These are phyloP conservation scores for Heliconius eleuchia DNA, from an alignment of 1,140 invertebrate species.

Conservation along the genomic window DNA sequence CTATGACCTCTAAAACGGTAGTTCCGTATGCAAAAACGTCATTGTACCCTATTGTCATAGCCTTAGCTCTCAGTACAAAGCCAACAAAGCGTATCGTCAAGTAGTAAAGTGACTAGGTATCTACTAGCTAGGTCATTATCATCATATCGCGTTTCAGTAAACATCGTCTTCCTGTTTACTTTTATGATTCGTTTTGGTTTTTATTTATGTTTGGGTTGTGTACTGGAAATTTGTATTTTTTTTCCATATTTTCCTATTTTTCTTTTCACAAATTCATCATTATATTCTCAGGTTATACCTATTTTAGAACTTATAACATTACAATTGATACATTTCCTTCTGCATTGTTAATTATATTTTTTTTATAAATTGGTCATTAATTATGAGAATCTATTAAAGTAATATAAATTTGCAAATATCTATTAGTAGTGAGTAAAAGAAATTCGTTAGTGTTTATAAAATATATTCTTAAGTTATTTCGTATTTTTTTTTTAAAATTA, in stretches of 20 bases:
- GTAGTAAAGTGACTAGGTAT: background rate
- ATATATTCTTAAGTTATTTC: no score
- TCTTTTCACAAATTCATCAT: no score
- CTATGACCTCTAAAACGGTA: background rate
- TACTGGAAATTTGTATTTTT: background rate
- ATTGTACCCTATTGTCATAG: background rate
- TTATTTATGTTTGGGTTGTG: background rate
- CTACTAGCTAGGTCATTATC: constrained; percentile 13
- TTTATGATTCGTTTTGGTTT: constrained; percentile 2
- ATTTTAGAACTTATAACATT: no score
- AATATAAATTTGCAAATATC: no score
- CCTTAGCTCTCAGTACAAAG: background rate
- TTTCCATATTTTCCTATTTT: background rate
- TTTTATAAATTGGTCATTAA: no score
- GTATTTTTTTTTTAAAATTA: no score
- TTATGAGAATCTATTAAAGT: no score
- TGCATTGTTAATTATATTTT: no score
- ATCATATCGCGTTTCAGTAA: constrained; percentile 20
- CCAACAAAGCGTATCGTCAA: constrained; percentile 11
- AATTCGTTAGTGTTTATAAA: no score
- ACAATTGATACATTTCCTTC: no score
- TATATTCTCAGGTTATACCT: no score
- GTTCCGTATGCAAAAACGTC: background rate
- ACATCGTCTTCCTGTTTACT: constrained; percentile 19
- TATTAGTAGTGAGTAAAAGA: no score